Percentiles rank a stretch among this genome's conserved stretches.
Conservation (phyloP, 2,113 vertebrate genomes). For the Stegastes partitus region DNA sequence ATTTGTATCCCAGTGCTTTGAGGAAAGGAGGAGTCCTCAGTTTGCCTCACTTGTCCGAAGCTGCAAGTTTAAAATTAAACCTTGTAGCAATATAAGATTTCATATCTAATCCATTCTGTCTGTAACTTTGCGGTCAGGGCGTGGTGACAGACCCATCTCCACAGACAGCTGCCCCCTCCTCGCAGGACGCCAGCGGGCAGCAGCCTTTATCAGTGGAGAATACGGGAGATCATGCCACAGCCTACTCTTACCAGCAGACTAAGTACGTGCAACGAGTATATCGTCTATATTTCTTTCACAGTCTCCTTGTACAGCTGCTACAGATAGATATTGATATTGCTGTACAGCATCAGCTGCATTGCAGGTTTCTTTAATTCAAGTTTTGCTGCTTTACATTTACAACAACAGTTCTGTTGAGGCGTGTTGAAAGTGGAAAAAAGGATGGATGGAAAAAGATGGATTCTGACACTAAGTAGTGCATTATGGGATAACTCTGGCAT, state of each 20-base stretch:
- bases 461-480: background rate
- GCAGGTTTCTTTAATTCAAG: background rate
- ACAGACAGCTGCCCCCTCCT: slow-evolving; percentile 93
- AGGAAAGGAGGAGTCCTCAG: background rate
- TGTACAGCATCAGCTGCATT: background rate
- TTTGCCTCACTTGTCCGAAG: background rate
- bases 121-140: slow-evolving; percentile 83
- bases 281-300: background rate
- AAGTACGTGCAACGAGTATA: slow-evolving; percentile 87
- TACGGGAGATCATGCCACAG: slow-evolving; percentile 90
- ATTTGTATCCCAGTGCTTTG: background rate
- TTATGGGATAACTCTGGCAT: background rate
- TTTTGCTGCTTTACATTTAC: background rate
- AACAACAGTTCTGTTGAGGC: background rate
- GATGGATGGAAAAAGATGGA: background rate
- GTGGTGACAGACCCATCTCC: slow-evolving; percentile 95
- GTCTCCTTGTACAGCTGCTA: background rate
- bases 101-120: background rate
- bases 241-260: slow-evolving; percentile 95
- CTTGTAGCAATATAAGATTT: background rate
- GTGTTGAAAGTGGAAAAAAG: background rate
- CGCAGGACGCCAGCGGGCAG: slow-evolving; percentile 94
- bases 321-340: background rate
- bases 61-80: background rate
- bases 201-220: slow-evolving; percentile 95